A percentile compares a stretch with the other conserved stretches of the same genome.
phyloP scores from a whole-genome alignment of 2,113 vertebrate genomes.

The Psammodynastes pulverulentus region DNA sequence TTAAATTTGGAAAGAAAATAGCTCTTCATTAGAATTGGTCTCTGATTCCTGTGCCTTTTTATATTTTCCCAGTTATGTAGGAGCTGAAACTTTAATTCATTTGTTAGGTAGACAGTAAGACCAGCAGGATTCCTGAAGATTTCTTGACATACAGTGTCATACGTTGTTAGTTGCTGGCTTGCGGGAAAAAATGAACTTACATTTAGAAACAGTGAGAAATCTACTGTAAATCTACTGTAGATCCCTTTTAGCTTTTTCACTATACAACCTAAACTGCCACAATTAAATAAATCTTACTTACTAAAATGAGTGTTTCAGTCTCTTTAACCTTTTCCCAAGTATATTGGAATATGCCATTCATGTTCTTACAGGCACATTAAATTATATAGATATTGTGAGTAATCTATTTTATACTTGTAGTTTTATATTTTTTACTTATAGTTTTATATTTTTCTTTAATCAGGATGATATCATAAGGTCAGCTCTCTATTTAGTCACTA shows the following conservation, averaged over 20 bases:
- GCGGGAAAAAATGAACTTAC: constrained; percentile 48
- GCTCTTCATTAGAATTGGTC: background rate
- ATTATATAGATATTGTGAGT: background rate
- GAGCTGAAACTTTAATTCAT: constrained; percentile 68
- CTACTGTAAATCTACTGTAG: constrained; percentile 35
- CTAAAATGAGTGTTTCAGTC: constrained; percentile 60
- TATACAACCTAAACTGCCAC: constrained; percentile 52
- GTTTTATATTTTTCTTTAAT: background rate
- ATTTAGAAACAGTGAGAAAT: constrained; percentile 53
- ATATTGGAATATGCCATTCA: constrained; percentile 32
- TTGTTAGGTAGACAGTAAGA: constrained; percentile 71
- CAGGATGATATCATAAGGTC: background rate
- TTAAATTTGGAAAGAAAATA: background rate
- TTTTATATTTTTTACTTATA: background rate
- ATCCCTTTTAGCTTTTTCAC: constrained; percentile 45
- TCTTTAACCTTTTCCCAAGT: constrained; percentile 48
- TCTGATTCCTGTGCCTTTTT: background rate
- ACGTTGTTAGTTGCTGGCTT: constrained; percentile 38
- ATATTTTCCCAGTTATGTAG: constrained; percentile 39
- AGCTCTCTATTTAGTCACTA: background rate
- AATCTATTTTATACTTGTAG: background rate
- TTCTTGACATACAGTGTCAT: constrained; percentile 45
- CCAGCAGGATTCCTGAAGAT: constrained; percentile 59
- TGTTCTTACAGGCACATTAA: constrained; percentile 48
- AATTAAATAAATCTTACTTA: constrained; percentile 66